phyloP scores from a whole-genome alignment of 1,140 invertebrate genomes.

The Zaprionus vittiger region DNA sequence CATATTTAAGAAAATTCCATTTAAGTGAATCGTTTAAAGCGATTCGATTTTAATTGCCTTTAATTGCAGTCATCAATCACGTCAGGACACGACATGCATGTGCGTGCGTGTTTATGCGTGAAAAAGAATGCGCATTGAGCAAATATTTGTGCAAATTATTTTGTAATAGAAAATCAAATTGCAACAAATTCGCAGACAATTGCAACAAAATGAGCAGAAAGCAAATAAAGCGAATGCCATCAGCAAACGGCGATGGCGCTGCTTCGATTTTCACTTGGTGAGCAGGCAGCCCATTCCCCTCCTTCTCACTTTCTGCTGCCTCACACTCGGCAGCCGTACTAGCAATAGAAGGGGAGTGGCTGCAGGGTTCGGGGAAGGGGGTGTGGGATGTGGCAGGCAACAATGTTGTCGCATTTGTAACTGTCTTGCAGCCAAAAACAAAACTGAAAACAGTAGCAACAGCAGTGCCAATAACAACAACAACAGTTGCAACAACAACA shows the following conservation, averaged over 20 bases:
- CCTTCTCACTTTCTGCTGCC: not conserved
- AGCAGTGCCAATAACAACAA: not conserved
- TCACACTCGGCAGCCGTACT: constrained; percentile 49
- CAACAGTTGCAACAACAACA: constrained; percentile 9
- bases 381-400: constrained; percentile 37
- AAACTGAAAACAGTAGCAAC: constrained; percentile 30
- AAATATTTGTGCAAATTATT: constrained; percentile 72
- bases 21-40: not conserved
- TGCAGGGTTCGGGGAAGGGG: not conserved
- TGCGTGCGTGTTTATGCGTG: constrained; percentile 5
- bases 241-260: constrained; percentile 65
- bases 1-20: not conserved
- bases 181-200: constrained; percentile 81
- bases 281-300: not conserved
- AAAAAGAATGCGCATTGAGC: not conserved
- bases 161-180: constrained; percentile 80
- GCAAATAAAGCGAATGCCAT: constrained; percentile 75
- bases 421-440: constrained; percentile 72
- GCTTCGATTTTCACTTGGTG: constrained; percentile 62
- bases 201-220: constrained; percentile 68
- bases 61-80: constrained; percentile 21
- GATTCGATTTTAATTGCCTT: not conserved
- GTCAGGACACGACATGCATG: not conserved
- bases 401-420: constrained; percentile 82
- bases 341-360: constrained; percentile 42